Conservation (phyloP, 2,888 invertebrate genomes). For the Polydrusus pterygomalis region DNA sequence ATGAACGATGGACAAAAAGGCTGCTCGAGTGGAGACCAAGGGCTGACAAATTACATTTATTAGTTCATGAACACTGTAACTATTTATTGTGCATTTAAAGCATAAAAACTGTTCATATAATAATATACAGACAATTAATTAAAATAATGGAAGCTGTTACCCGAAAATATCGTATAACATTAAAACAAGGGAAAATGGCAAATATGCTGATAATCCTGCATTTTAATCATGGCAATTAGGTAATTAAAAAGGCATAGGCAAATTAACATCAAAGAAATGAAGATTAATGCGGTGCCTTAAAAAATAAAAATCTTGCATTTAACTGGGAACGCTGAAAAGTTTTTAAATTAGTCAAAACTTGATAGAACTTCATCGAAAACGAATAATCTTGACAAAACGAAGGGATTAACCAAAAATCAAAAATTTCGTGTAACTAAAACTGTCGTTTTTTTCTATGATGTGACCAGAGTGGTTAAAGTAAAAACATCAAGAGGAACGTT, state of each 20-base stretch:
- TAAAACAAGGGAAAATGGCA: slow-evolving; percentile 26
- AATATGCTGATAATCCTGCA: slow-evolving; percentile 23
- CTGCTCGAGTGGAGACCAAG: no score
- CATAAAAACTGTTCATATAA: background rate
- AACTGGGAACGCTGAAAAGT: slow-evolving; percentile 10
- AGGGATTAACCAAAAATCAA: no score
- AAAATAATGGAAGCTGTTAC: slow-evolving; percentile 16
- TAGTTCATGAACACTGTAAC: background rate
- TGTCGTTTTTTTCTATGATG: no score
- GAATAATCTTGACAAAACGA: no score
- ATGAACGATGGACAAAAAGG: no score
- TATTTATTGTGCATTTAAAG: background rate
- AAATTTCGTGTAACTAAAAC: no score
- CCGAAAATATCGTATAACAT: slow-evolving; percentile 25
- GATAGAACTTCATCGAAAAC: background rate
- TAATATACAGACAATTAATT: slow-evolving; percentile 14
- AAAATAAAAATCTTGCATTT: slow-evolving; percentile 12
- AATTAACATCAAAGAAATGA: slow-evolving; percentile 34
- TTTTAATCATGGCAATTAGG: slow-evolving; percentile 29
- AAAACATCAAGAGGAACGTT: no score
- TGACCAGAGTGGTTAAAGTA: no score
- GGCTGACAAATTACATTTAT: background rate
- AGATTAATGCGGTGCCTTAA: slow-evolving; percentile 32
- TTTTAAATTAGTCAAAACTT: slow-evolving; percentile 33
- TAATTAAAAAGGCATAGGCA: slow-evolving; percentile 33